These are phyloP conservation scores for Opisthocomus hoazin DNA, from an alignment of 2,113 vertebrate genomes.

Conservation along the genomic window DNA sequence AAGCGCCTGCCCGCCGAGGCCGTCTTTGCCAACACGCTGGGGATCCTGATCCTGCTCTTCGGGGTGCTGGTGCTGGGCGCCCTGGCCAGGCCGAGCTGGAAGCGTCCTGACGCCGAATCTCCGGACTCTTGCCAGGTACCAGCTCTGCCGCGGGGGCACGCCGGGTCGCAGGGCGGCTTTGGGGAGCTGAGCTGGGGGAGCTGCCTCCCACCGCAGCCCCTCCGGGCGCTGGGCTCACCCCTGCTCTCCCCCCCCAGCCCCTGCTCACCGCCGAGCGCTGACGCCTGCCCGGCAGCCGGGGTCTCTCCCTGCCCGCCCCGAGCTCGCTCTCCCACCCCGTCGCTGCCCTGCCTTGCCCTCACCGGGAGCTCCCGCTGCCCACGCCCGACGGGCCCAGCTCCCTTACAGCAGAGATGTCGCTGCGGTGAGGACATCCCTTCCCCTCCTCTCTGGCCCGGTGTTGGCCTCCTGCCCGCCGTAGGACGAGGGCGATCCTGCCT, in stretches of 20 bases:
- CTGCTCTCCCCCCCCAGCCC: slow-evolving; percentile 22
- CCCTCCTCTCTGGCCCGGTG: background rate
- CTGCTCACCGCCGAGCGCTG: background rate
- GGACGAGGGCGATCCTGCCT: background rate
- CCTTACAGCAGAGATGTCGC: background rate
- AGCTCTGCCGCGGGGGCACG: rapidly evolving
- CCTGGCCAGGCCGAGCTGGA: slow-evolving; percentile 80
- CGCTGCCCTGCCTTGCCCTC: background rate
- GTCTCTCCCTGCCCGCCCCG: background rate
- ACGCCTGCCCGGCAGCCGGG: background rate
- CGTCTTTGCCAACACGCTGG: slow-evolving; percentile 78
- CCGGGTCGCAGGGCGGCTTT: rapidly evolving
- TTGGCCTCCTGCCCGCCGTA: background rate
- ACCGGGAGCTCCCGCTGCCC: background rate
- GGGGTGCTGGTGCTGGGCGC: slow-evolving; percentile 81
- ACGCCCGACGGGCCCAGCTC: rapidly evolving
- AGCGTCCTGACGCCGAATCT: slow-evolving; percentile 70
- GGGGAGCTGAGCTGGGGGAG: background rate
- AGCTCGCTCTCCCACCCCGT: background rate
- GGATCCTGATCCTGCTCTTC: slow-evolving; percentile 81
- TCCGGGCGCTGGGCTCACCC: background rate
- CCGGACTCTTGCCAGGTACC: slow-evolving; percentile 60
- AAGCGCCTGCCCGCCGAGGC: slow-evolving; percentile 80
- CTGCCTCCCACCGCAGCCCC: background rate
- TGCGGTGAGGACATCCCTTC: background rate